phyloP scores from a whole-genome alignment of 1,140 invertebrate species.

The Palaemon carinicauda region DNA sequence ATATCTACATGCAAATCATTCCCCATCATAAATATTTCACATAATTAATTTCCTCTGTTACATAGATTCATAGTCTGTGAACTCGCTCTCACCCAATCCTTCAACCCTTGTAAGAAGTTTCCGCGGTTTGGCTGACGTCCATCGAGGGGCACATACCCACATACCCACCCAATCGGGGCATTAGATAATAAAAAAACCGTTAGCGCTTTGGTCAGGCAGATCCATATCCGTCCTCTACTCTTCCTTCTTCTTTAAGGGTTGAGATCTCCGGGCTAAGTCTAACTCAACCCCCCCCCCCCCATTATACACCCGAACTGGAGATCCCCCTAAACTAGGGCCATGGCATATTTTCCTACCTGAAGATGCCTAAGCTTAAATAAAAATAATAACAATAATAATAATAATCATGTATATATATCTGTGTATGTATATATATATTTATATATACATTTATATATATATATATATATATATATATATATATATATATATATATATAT shows the following conservation, averaged over 20 bases:
- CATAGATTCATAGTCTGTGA: no score
- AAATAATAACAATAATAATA: no score
- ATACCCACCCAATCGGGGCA: background rate
- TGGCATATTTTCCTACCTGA: background rate
- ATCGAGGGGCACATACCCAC: background rate
- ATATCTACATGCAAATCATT: no score
- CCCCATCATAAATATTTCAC: no score
- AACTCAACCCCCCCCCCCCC: background rate
- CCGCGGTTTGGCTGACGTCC: no score
- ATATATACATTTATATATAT: slow-evolving; percentile 4
- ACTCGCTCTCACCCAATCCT: background rate
- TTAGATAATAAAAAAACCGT: slow-evolving; percentile 57
- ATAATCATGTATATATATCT: slow-evolving; percentile 22
- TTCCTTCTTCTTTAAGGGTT: slow-evolving; percentile 33
- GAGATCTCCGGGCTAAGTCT: background rate
- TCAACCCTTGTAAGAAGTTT: no score
- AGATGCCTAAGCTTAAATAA: no score
- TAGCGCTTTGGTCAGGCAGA: slow-evolving; percentile 34
- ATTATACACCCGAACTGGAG: background rate
- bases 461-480: slow-evolving; percentile 2
- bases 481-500: background rate
- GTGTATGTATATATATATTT: background rate
- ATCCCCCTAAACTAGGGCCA: background rate
- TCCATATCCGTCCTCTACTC: slow-evolving; percentile 46
- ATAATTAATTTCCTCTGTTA: background rate